Conservation (phyloP, 2,113 vertebrate species). For the Todiramphus saurophagus region DNA sequence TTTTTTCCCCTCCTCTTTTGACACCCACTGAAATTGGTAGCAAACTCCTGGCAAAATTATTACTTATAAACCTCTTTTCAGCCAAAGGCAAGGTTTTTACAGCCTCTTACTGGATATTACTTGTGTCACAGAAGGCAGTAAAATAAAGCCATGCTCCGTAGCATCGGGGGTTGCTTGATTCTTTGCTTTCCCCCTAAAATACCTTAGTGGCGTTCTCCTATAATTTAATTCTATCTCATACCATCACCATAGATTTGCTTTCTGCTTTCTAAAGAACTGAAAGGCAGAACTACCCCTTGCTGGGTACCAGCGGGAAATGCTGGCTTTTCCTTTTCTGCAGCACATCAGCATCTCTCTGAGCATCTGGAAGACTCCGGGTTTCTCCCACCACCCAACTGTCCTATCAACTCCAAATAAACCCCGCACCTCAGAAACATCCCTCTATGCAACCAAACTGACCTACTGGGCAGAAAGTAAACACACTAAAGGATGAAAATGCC, state of each 20-base stretch:
- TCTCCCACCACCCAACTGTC: accelerated
- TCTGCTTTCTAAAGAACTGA: not conserved
- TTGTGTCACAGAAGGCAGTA: not conserved
- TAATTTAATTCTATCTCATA: not conserved
- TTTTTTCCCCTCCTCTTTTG: not conserved
- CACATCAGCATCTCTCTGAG: not conserved
- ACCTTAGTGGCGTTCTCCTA: not conserved
- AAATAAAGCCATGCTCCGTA: not conserved
- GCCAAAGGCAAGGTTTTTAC: not conserved
- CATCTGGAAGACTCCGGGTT: accelerated
- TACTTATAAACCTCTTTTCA: not conserved
- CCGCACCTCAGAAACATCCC: not conserved
- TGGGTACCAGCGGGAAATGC: not conserved
- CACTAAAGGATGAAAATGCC: accelerated
- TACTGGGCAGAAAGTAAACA: not conserved
- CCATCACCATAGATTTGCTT: not conserved
- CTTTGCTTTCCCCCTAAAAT: not conserved
- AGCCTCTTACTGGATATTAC: not conserved
- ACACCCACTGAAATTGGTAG: not conserved
- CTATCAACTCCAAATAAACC: not conserved
- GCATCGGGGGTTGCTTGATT: not conserved
- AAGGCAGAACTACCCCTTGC: not conserved
- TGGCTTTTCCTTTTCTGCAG: not conserved
- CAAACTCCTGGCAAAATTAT: not conserved
- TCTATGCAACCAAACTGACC: not conserved